Percentiles rank a stretch among this genome's conserved stretches.
phyloP scores from a whole-genome alignment of 2,888 invertebrate genomes.

The Incurvaria masculella region DNA sequence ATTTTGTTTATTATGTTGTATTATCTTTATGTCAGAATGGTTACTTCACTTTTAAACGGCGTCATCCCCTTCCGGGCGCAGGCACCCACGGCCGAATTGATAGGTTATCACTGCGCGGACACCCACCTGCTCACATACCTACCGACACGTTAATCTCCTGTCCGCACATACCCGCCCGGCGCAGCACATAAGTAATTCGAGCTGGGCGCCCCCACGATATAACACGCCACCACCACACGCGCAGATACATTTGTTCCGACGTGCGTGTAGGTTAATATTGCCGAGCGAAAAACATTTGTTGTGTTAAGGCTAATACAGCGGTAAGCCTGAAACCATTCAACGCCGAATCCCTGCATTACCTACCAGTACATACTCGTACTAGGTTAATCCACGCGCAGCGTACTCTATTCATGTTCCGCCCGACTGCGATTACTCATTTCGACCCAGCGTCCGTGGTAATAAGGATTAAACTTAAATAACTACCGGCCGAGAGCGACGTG shows the following conservation, averaged over 20 bases:
- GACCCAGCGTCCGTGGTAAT: conserved; percentile 34
- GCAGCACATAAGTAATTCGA: background rate
- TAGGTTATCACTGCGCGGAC: too few species aligned
- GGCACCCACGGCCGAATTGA: too few species aligned
- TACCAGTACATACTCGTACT: too few species aligned
- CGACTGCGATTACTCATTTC: conserved; percentile 17
- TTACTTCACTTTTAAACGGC: too few species aligned
- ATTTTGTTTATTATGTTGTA: too few species aligned
- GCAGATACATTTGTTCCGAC: conserved; percentile 17
- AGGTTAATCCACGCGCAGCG: conserved; percentile 47
- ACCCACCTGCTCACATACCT: too few species aligned
- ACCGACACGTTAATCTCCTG: too few species aligned
- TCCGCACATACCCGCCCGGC: too few species aligned
- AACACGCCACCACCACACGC: background rate
- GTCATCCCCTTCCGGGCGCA: too few species aligned
- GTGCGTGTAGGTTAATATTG: background rate
- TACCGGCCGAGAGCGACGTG: conserved; percentile 30
- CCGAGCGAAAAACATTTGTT: conserved; percentile 48
- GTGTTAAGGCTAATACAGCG: conserved; percentile 45
- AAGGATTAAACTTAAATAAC: conserved; percentile 32
- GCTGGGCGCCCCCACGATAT: background rate
- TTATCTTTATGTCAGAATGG: too few species aligned
- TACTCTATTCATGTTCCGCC: conserved; percentile 21
- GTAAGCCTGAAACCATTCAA: conserved; percentile 55
- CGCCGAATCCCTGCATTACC: conserved; percentile 49